These are phyloP conservation scores for Aviceda subcristata DNA, from an alignment of 2,113 vertebrate genomes.

Conservation along the genomic window DNA sequence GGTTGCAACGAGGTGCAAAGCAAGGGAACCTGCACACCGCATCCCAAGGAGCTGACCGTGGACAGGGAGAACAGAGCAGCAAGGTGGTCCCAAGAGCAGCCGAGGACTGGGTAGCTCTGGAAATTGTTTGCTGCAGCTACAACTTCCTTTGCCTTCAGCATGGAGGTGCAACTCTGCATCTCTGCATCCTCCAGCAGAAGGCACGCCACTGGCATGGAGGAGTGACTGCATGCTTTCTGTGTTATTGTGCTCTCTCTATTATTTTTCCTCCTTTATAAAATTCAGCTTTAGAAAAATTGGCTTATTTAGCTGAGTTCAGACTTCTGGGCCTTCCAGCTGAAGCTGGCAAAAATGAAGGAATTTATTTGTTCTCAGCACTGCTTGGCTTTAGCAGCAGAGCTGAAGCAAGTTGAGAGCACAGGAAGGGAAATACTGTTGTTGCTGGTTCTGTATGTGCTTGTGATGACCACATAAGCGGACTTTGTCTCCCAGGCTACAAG, in stretches of 20 bases:
- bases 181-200: neutral
- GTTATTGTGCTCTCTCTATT: neutral
- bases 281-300: neutral
- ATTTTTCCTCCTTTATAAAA: neutral
- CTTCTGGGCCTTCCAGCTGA: neutral
- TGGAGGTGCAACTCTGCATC: neutral
- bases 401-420: neutral
- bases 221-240: neutral
- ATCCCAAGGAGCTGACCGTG: neutral
- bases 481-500: neutral
- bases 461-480: neutral
- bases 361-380: neutral
- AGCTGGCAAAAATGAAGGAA: neutral
- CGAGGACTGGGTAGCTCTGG: neutral
- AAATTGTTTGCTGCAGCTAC: neutral
- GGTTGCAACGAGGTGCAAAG: neutral
- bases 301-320: neutral
- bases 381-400: neutral
- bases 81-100: neutral
- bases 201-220: neutral
- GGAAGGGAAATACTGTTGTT: neutral
- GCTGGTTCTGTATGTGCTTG: neutral
- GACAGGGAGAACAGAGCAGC: neutral
- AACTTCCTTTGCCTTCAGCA: neutral
- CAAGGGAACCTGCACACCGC: neutral